Evolutionary conservation across 2,888 invertebrate genomes (phyloP).

Genomic region (Charanyca ferruginea): DNA sequence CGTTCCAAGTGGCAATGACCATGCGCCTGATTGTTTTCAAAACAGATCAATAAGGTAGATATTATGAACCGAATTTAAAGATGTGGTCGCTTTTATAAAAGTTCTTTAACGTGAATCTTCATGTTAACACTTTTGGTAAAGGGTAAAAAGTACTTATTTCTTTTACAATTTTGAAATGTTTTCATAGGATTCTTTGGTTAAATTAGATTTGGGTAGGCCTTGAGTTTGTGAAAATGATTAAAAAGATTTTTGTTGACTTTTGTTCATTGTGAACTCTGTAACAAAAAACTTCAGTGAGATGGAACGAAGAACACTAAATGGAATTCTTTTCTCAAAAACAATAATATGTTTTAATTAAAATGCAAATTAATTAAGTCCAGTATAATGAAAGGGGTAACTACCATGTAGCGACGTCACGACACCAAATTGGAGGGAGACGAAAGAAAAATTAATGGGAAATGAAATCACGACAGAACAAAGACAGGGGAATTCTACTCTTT

Average conservation of each 20-base stretch:
- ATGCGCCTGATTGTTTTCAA: conserved; percentile 63
- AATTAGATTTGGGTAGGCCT: conserved; percentile 50
- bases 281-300: conserved; percentile 71
- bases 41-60: conserved; percentile 47
- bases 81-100: conserved; percentile 18
- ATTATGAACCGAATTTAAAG: conserved; percentile 23
- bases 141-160: conserved; percentile 18
- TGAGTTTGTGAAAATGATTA: conserved; percentile 54
- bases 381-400: conserved; percentile 89
- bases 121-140: conserved; percentile 8
- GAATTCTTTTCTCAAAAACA: conserved; percentile 78
- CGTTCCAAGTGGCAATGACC: conserved; percentile 73
- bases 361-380: conserved; percentile 90
- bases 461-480: conserved; percentile 91
- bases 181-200: conserved; percentile 45
- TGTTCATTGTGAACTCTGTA: conserved; percentile 53
- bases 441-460: conserved; percentile 91
- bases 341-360: conserved; percentile 90
- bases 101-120: conserved; percentile 9
- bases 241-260: conserved; percentile 58
- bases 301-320: conserved; percentile 68
- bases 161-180: conserved; percentile 42
- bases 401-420: conserved; percentile 87
- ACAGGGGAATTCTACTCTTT: conserved; percentile 91
- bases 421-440: conserved; percentile 92